These are phyloP conservation scores for Loxodonta africana DNA, from an alignment of 2,113 vertebrate species.

Conservation along the genomic window DNA sequence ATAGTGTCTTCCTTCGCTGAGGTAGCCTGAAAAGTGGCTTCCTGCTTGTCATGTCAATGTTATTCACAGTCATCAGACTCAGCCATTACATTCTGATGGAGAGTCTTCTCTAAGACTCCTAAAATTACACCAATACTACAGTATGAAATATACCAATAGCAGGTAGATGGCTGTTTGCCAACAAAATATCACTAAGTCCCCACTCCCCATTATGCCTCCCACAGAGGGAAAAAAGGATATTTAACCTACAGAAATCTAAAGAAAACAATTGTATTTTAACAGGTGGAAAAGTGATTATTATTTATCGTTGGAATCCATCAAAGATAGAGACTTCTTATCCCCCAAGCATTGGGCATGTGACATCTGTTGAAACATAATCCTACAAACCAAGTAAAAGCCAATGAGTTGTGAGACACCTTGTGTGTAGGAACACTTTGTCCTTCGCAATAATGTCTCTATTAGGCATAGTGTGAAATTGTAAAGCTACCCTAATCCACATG, in stretches of 20 bases:
- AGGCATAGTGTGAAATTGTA: slow-evolving; percentile 74
- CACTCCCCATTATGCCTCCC: not conserved
- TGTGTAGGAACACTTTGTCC: slow-evolving; percentile 51
- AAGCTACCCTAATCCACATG: slow-evolving; percentile 65
- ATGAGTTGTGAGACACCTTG: slow-evolving; percentile 33
- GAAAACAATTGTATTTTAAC: slow-evolving; percentile 47
- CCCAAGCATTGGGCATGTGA: slow-evolving; percentile 58
- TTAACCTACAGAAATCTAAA: slow-evolving; percentile 59
- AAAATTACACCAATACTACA: slow-evolving; percentile 60
- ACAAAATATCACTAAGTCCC: not conserved
- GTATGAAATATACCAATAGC: slow-evolving; percentile 54
- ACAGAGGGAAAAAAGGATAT: not conserved
- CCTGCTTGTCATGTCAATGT: slow-evolving; percentile 88
- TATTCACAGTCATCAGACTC: slow-evolving; percentile 84
- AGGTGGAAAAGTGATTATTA: slow-evolving; percentile 69
- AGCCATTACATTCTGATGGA: slow-evolving; percentile 72
- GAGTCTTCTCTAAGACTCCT: slow-evolving; percentile 75
- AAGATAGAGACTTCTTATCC: slow-evolving; percentile 69
- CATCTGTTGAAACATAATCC: slow-evolving; percentile 80
- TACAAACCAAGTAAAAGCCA: slow-evolving; percentile 57
- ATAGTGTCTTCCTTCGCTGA: slow-evolving; percentile 87
- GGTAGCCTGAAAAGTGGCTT: slow-evolving; percentile 90
- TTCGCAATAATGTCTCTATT: slow-evolving; percentile 68
- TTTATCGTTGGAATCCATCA: slow-evolving; percentile 79
- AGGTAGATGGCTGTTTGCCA: slow-evolving; percentile 54